Evolutionary conservation across 2,113 vertebrate genomes (phyloP).

Genomic region (Macrotus californicus): DNA sequence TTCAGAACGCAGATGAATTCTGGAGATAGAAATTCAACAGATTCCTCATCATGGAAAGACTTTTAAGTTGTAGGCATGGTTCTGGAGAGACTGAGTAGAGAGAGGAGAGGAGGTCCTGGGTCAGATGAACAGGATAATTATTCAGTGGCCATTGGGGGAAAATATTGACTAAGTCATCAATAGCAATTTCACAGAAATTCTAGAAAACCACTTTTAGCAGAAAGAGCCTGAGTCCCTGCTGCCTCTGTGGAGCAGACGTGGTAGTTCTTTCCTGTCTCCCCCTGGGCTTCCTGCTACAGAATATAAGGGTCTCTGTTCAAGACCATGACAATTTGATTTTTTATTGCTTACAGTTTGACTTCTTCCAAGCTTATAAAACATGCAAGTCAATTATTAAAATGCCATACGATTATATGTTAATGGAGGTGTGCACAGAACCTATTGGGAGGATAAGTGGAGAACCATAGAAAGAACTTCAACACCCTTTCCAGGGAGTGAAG

Average conservation of each 20-base stretch:
- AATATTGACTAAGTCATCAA: neutral
- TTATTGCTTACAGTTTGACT: neutral
- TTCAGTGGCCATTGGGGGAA: neutral
- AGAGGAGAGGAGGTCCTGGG: neutral
- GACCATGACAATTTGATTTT: neutral
- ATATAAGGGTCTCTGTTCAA: neutral
- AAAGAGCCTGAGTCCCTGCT: neutral
- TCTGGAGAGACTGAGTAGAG: neutral
- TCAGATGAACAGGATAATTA: neutral
- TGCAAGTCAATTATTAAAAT: neutral
- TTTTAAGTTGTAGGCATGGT: neutral
- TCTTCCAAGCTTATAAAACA: neutral
- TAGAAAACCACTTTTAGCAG: neutral
- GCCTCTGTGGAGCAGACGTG: neutral
- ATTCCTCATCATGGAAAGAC: neutral
- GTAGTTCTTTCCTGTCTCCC: neutral
- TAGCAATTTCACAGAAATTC: neutral
- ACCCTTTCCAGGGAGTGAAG: neutral
- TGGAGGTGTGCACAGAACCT: neutral
- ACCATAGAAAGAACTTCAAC: neutral
- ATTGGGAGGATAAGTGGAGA: neutral
- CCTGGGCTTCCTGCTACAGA: neutral
- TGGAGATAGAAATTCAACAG: neutral
- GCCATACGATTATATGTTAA: neutral
- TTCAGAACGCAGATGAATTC: neutral